Evolutionary conservation across 2,888 invertebrate species (phyloP), one percentile per base, ranked within the genome.

Genomic region (Andricus quercusramuli): DNA sequence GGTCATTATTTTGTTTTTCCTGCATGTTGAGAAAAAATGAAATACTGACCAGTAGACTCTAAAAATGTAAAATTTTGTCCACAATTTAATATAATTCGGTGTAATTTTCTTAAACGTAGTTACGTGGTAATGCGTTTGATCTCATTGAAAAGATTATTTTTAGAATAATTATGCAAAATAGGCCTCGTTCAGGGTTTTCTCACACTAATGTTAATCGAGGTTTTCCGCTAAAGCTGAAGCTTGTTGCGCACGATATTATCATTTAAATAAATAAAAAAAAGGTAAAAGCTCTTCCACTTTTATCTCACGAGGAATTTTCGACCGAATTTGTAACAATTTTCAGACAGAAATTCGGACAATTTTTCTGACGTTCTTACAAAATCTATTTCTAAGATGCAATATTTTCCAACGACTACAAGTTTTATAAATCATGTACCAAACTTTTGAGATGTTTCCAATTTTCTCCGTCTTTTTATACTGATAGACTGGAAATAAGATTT

Each of bases 41-140:
- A 15, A 47, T 47, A 47, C 47, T 47, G 17, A 47, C 17, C 15
- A 47, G 17, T 47, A 15, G 47, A 47, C 17, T 41, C 41, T 56
- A 8, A 56, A n/a, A 56, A n/a, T 56, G 8, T 9, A 56, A 56
- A 2, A n/a, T 56, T 56, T 3, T 56, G n/a, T 11, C n/a, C n/a
- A n/a, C 56, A n/a, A n/a, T 56, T 56, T n/a, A 56, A n/a, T 15
- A 32, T 22, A 32, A 74, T 74, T 74, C 56, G 56, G n/a, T 56
- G 32, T 70, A 70, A 51, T 47, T 70, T 47, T 44, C 41, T 29
- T 70, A 70, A 70, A 51, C 25, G 70, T 56, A 74, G 74, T 32
- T 74, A 32, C 51, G n/a, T 67, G 20, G 20, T 67, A 67, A 67
- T 74, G 56, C 74, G 56, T 56, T 74, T 74, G 74, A 74, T 74